Percentiles rank a stretch among this genome's conserved stretches.
Evolutionary conservation across 1,140 invertebrate species (phyloP).

Genomic region (Cyclargus thomasi): DNA sequence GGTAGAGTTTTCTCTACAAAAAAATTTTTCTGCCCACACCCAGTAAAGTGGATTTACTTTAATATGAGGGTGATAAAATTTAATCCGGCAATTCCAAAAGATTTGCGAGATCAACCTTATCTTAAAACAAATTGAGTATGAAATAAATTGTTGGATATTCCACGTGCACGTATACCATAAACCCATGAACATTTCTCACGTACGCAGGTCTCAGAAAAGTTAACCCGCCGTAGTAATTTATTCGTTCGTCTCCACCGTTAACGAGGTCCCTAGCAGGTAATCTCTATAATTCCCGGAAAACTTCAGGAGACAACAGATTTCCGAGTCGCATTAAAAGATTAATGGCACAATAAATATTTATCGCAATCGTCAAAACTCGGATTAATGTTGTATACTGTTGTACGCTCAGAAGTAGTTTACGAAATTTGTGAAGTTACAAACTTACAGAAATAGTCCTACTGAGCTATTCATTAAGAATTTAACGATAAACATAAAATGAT

Average conservation of each 20-base stretch:
- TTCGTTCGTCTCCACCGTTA: conserved; percentile 33
- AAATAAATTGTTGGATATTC: conserved; percentile 3
- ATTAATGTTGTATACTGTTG: not conserved
- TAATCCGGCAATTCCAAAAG: not conserved
- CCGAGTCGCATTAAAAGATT: not conserved
- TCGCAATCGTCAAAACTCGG: not conserved
- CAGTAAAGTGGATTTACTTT: no score
- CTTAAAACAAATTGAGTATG: conserved; percentile 4
- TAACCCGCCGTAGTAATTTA: conserved; percentile 33
- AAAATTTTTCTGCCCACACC: no score
- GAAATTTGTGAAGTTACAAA: not conserved
- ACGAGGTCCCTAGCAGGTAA: conserved; percentile 26
- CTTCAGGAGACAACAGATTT: conserved; percentile 21
- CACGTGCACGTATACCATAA: conserved; percentile 23
- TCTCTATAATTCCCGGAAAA: conserved; percentile 26
- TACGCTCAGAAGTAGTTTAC: not conserved
- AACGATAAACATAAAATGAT: no score
- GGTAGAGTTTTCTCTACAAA: no score
- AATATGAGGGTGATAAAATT: not conserved
- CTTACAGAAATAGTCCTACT: no score
- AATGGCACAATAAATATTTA: not conserved
- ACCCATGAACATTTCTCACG: conserved; percentile 33
- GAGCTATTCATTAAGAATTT: no score
- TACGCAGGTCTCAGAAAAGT: conserved; percentile 27
- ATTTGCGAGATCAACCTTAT: not conserved